These are phyloP conservation scores for Passerina amoena DNA, from an alignment of 2,113 vertebrate genomes.

Conservation along the genomic window DNA sequence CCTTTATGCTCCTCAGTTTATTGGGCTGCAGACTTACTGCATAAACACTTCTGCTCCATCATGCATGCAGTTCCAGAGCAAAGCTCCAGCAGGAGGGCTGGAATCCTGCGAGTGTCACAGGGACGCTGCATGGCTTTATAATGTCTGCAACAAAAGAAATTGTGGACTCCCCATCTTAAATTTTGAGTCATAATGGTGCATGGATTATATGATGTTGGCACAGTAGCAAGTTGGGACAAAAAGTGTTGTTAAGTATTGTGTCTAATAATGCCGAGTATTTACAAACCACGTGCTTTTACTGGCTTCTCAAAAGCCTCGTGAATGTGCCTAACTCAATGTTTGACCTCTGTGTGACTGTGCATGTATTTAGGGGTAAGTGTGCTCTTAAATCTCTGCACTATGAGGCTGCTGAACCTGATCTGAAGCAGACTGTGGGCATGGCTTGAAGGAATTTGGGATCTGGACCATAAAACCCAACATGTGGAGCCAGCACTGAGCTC, in stretches of 20 bases:
- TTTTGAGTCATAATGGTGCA: not conserved
- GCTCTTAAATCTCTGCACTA: not conserved
- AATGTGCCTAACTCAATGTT: not conserved
- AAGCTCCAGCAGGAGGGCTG: not conserved
- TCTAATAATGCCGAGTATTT: not conserved
- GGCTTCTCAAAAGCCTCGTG: not conserved
- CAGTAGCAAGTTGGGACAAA: not conserved
- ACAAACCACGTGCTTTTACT: not conserved
- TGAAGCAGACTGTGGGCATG: not conserved
- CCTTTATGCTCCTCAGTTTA: not conserved
- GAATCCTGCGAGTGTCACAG: not conserved
- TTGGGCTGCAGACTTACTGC: not conserved
- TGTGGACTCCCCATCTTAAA: not conserved
- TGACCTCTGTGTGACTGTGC: not conserved
- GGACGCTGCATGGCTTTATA: accelerated
- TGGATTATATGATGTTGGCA: not conserved
- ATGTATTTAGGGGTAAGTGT: accelerated
- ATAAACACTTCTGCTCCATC: not conserved
- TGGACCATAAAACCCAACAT: not conserved
- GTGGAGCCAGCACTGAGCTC: not conserved
- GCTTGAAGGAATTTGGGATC: not conserved
- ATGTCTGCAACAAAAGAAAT: not conserved
- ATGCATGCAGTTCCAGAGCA: not conserved
- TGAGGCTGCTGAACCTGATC: not conserved
- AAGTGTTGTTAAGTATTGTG: not conserved